A percentile compares a stretch with the other conserved stretches of the same genome.
Evolutionary conservation across 1,140 invertebrate species (phyloP).

Genomic region (Globodera ellingtonae): DNA sequence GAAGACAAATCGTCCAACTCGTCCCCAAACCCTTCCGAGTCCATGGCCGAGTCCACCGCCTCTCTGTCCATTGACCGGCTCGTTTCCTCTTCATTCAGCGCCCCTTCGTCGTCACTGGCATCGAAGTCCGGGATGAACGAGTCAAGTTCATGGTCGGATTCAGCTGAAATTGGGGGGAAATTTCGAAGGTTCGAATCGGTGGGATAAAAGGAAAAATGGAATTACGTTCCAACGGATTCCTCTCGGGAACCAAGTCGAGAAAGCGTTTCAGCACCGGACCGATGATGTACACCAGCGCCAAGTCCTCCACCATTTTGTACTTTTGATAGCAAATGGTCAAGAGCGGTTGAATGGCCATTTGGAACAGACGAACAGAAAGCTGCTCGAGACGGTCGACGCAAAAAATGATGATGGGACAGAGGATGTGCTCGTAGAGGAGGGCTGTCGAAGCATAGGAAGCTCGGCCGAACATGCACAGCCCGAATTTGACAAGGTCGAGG

Average conservation of each 20-base stretch:
- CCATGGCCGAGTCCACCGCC: constrained; percentile 2
- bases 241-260: constrained; percentile 51
- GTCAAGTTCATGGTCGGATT: constrained; percentile 36
- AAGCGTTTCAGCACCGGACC: constrained; percentile 53
- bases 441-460: constrained; percentile 15
- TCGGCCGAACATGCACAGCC: constrained; percentile 8
- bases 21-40: constrained; percentile 3
- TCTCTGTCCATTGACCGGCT: constrained; percentile 7
- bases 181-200: background rate
- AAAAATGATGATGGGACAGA: constrained; percentile 32
- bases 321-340: constrained; percentile 43
- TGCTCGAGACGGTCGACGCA: constrained; percentile 2
- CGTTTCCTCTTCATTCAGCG: background rate
- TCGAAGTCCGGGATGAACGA: constrained; percentile 37
- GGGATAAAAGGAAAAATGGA: too few relatives aligned
- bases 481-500: constrained; percentile 15
- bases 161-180: constrained; percentile 19
- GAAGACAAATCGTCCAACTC: constrained; percentile 12
- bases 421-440: constrained; percentile 25
- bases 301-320: constrained; percentile 57
- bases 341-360: constrained; percentile 37
- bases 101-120: background rate
- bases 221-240: constrained; percentile 57
- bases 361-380: constrained; percentile 27
- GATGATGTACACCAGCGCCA: constrained; percentile 53